Evolutionary conservation across 2,888 invertebrate species (phyloP).

Genomic region (Timandra comae): DNA sequence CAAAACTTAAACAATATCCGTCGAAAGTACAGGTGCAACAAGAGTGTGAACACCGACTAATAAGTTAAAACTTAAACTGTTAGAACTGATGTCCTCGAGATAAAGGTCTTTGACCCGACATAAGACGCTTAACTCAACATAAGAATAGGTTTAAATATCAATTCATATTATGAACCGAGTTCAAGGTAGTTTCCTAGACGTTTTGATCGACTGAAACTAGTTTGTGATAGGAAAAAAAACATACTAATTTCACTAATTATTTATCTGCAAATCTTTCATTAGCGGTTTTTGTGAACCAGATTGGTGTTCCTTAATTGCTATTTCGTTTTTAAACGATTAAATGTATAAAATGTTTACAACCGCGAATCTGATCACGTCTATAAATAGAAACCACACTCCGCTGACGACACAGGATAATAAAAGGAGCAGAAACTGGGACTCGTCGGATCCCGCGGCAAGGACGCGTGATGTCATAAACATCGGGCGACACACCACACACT

Average conservation of each 20-base stretch:
- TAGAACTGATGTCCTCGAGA: conserved; percentile 19
- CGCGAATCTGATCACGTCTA: conserved; percentile 38
- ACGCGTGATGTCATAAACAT: conserved; percentile 65
- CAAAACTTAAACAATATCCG: conserved; percentile 44
- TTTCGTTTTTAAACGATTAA: conserved; percentile 18
- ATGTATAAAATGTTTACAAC: conserved; percentile 29
- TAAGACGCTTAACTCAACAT: conserved; percentile 30
- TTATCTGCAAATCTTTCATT: conserved; percentile 18
- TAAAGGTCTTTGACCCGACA: conserved; percentile 35
- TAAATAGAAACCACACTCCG: conserved; percentile 49
- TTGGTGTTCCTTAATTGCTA: conserved; percentile 23
- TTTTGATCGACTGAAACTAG: conserved; percentile 18
- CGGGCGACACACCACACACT: too few species aligned
- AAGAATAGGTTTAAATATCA: conserved; percentile 42
- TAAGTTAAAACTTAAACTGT: conserved; percentile 9
- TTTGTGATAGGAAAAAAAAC: conserved; percentile 29
- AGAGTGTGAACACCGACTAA: conserved; percentile 7
- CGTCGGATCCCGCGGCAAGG: conserved; percentile 63
- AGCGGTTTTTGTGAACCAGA: conserved; percentile 24
- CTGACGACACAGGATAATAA: conserved; percentile 65
- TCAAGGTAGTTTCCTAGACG: conserved; percentile 48
- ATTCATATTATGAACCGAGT: conserved; percentile 49
- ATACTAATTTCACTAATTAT: conserved; percentile 15
- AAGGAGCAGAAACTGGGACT: conserved; percentile 63
- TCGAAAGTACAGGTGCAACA: conserved; percentile 31